Conservation (phyloP, 2,888 invertebrate species). For the Netelia virgata region DNA sequence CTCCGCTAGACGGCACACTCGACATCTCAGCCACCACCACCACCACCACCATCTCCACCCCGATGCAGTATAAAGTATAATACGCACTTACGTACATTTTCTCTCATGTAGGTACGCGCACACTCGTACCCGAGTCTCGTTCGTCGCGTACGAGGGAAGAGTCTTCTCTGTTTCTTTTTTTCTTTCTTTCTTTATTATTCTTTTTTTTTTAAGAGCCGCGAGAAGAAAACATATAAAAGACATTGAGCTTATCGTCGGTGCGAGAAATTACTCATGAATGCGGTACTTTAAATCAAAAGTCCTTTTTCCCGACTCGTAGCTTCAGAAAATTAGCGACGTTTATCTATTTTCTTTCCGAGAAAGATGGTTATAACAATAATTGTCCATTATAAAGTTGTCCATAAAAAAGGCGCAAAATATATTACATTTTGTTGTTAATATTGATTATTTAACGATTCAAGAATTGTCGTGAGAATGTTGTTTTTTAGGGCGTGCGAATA, state of each 20-base stretch:
- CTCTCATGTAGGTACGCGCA: slow-evolving; percentile 20
- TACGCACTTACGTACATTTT: slow-evolving; percentile 42
- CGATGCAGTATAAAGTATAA: slow-evolving; percentile 42
- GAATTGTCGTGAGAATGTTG: neutral
- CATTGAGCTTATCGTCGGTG: neutral
- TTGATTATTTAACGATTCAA: no score
- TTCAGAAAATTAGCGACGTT: no score
- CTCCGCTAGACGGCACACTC: slow-evolving; percentile 58
- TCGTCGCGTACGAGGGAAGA: neutral
- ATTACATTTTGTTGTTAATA: no score
- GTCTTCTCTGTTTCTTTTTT: slow-evolving; percentile 3
- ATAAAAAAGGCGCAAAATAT: no score
- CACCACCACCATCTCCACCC: neutral
- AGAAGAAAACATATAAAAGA: neutral
- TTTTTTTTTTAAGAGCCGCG: neutral
- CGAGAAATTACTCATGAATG: slow-evolving; percentile 5
- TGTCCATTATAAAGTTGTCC: no score
- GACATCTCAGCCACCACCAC: slow-evolving; percentile 10
- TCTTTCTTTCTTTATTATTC: neutral
- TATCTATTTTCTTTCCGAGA: no score
- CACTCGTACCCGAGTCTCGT: slow-evolving; percentile 21
- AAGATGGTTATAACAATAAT: no score
- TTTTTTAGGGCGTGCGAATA: neutral
- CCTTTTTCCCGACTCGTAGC: neutral
- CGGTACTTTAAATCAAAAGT: slow-evolving; percentile 15